These are phyloP conservation scores for Cryptoprocta ferox DNA, from an alignment of 2,797 vertebrate genomes.

Conservation along the genomic window DNA sequence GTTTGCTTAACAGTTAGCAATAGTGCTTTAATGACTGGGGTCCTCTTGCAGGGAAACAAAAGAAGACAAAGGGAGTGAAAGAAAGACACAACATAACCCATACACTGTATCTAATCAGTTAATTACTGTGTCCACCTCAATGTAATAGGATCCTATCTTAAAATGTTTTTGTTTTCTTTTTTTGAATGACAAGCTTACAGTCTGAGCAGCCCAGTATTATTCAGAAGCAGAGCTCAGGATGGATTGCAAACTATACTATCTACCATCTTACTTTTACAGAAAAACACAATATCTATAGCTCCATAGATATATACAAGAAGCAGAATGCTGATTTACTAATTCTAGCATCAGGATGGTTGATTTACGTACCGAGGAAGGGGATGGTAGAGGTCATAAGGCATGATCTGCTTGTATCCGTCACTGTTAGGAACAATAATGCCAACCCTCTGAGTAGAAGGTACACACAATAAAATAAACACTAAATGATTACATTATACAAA, in stretches of 20 bases:
- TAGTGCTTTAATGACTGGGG: constrained; percentile 53
- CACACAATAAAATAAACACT: constrained; percentile 89
- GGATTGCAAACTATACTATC: constrained; percentile 58
- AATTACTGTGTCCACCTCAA: constrained; percentile 51
- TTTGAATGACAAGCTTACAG: constrained; percentile 54
- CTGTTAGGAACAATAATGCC: constrained; percentile 92
- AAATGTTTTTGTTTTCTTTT: constrained; percentile 26
- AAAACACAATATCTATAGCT: constrained; percentile 66
- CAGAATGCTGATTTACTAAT: constrained; percentile 75
- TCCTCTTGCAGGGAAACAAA: constrained; percentile 47
- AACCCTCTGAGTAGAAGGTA: constrained; percentile 91
- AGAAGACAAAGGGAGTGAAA: background rate
- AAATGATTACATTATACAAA: constrained; percentile 87
- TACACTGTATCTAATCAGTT: constrained; percentile 10
- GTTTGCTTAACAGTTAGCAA: constrained; percentile 57
- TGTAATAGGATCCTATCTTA: constrained; percentile 35
- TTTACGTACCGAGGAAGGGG: constrained; percentile 96
- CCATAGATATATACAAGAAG: constrained; percentile 14
- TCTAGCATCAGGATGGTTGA: constrained; percentile 80
- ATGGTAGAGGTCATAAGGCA: constrained; percentile 99
- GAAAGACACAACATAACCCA: constrained; percentile 55
- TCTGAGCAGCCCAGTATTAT: constrained; percentile 48
- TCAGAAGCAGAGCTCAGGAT: constrained; percentile 55
- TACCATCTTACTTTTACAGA: constrained; percentile 65
- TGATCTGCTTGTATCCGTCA: constrained; percentile 99